A percentile compares a stretch with the other conserved stretches of the same genome.
Evolutionary conservation across 2,113 vertebrate species (phyloP).

Genomic region (Percina caprodes): DNA sequence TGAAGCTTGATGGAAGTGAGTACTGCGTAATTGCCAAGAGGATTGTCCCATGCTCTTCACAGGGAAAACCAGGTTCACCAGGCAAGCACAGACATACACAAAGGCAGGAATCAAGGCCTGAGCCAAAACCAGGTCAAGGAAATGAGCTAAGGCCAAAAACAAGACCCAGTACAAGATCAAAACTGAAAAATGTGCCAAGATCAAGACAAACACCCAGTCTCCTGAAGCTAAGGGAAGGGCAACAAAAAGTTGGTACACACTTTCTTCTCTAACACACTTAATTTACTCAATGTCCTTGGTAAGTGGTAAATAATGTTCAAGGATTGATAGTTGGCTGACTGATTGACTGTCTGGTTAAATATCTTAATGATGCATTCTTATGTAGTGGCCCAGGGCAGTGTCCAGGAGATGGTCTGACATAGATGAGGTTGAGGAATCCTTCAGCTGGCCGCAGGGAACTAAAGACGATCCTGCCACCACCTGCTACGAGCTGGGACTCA

Average conservation of each 20-base stretch:
- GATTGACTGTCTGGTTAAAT: neutral
- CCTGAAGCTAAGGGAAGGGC: slow-evolving; percentile 25
- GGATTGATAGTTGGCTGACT: neutral
- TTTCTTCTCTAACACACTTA: slow-evolving; percentile 6
- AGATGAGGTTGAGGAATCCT: slow-evolving; percentile 46
- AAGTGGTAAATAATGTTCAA: neutral
- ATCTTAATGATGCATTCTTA: slow-evolving; percentile 10
- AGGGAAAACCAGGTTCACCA: slow-evolving; percentile 77
- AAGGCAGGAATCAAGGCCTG: slow-evolving; percentile 5
- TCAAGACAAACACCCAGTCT: neutral
- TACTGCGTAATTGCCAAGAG: neutral
- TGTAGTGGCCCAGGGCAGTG: slow-evolving; percentile 31
- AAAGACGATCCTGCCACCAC: slow-evolving; percentile 80
- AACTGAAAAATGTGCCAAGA: neutral
- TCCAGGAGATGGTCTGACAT: slow-evolving; percentile 38
- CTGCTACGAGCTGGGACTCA: slow-evolving; percentile 81
- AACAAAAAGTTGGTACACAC: slow-evolving; percentile 73
- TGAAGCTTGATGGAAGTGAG: neutral
- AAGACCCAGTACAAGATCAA: neutral
- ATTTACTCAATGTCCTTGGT: neutral
- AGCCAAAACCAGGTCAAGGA: neutral
- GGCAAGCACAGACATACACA: slow-evolving; percentile 15
- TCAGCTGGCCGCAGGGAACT: slow-evolving; percentile 70
- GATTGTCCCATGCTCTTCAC: neutral
- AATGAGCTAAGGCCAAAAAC: neutral